Evolutionary conservation across 1,140 invertebrate species (phyloP).

Genomic region (Diorhabda carinulata): DNA sequence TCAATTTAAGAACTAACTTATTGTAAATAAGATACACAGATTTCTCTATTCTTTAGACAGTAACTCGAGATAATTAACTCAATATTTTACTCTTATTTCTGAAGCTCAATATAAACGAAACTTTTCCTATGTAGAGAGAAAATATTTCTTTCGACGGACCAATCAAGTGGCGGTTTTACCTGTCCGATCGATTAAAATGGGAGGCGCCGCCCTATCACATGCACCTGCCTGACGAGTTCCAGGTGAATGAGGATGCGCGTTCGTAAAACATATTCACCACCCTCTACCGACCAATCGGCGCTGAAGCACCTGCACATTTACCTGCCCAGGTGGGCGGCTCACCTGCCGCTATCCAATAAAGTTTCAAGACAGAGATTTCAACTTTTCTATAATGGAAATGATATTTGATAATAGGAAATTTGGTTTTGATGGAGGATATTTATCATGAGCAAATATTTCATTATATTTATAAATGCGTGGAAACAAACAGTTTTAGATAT

Average conservation of each 20-base stretch:
- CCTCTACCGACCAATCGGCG: conserved; percentile 30
- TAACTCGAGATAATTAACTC: too few species aligned
- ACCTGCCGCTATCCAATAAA: conserved; percentile 30
- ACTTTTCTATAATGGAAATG: not conserved
- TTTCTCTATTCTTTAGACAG: too few species aligned
- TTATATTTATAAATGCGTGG: too few species aligned
- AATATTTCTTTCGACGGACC: conserved; percentile 12
- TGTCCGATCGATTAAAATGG: conserved; percentile 38
- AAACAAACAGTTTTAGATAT: too few species aligned
- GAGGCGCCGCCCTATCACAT: conserved; percentile 34
- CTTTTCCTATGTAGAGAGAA: too few species aligned
- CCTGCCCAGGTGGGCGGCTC: conserved; percentile 36
- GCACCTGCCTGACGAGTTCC: conserved; percentile 33
- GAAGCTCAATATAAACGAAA: too few species aligned
- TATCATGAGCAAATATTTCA: too few species aligned
- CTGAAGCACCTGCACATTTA: conserved; percentile 33
- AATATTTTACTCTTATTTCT: too few species aligned
- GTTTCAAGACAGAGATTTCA: not conserved
- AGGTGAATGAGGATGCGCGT: conserved; percentile 35
- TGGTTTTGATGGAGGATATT: too few species aligned
- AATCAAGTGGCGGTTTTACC: conserved; percentile 33
- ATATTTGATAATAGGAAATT: too few species aligned
- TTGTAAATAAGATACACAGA: too few species aligned
- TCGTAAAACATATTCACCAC: conserved; percentile 24
- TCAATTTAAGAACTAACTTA: too few species aligned